Evolutionary conservation across 2,113 vertebrate species (phyloP), one percentile per base, ranked within the genome.

Genomic region (Pyrgilauda ruficollis): DNA sequence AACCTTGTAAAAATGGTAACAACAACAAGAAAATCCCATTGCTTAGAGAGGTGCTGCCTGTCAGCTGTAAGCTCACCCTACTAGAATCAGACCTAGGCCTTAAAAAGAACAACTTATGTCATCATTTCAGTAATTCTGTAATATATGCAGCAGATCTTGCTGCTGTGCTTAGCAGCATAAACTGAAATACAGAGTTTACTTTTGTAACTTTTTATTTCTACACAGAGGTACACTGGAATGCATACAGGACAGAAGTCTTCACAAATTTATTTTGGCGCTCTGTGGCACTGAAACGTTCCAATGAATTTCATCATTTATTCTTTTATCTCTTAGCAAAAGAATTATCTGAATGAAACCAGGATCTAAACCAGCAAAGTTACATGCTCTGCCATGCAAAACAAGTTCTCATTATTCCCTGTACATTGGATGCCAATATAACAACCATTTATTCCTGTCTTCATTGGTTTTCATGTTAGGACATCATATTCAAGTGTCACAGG

Each of bases 201-300:
- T 53, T 63, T 61, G 14, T 35, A 84, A 61, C 17, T 76, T 18
- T 28, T 5, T 43, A 6, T 61, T 94, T 78, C 79, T 53, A 73
- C 23, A 24, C 0, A 49, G 7, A 90, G 27, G 37, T 86, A 93
- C 75, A 33, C 43, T 96, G 96, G 96, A 97, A 97, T 97, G 96
- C 96, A 97, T 97, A 97, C 96, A 97, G 96, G 90, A 86, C 85
- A 88, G 76, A 92, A 84, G 30, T 67, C 88, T 86, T 77, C 21
- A 56, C 37, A 86, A 56, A 88, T 77, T 63, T 22, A 72, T 47
- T 87, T 58, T 75, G 49, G 84, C 10, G 37, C 31, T 28, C 3
- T 6, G n/a, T 44, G 67, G 66, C 4, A 7, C 66, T 72, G 75
- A 43, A 89, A 87, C 41, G n/a, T 66, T 94, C 56, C 37, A 88